Percentiles rank a stretch among this genome's conserved stretches.
These are phyloP conservation scores for Rhagophthalmus giganteus DNA, from an alignment of 2,888 invertebrate genomes.

Conservation along the genomic window DNA sequence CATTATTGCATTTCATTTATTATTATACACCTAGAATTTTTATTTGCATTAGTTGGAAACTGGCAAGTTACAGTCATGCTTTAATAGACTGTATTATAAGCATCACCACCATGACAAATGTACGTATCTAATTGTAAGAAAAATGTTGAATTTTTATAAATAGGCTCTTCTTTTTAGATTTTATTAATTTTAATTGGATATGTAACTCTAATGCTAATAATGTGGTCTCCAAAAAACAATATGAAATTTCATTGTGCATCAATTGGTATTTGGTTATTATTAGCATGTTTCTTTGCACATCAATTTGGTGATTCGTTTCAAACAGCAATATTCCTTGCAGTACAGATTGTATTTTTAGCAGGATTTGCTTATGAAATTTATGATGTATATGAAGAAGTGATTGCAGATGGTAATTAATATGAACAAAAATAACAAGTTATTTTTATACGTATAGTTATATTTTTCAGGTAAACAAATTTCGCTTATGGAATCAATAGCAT, in stretches of 20 bases:
- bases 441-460: neutral
- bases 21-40: conserved; percentile 71
- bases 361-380: conserved; percentile 69
- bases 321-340: conserved; percentile 71
- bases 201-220: conserved; percentile 67
- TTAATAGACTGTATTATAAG: conserved; percentile 49
- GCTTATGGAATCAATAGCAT: neutral
- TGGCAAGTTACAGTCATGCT: conserved; percentile 36
- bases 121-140: conserved; percentile 41
- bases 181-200: conserved; percentile 69
- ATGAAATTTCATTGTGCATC: conserved; percentile 69
- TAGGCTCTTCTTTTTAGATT: conserved; percentile 72
- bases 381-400: conserved; percentile 59
- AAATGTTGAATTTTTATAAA: conserved; percentile 14
- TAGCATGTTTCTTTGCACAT: conserved; percentile 75
- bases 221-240: conserved; percentile 76
- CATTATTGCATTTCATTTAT: conserved; percentile 66
- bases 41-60: conserved; percentile 62
- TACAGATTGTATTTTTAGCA: conserved; percentile 67
- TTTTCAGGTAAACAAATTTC: neutral
- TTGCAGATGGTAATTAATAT: conserved; percentile 54
- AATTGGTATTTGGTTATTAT: conserved; percentile 73
- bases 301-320: conserved; percentile 71
- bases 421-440: neutral
- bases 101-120: conserved; percentile 47